Base-by-base conservation (phyloP, 2,797 vertebrate species). In the Hoplostethus atlanticus region DNA sequence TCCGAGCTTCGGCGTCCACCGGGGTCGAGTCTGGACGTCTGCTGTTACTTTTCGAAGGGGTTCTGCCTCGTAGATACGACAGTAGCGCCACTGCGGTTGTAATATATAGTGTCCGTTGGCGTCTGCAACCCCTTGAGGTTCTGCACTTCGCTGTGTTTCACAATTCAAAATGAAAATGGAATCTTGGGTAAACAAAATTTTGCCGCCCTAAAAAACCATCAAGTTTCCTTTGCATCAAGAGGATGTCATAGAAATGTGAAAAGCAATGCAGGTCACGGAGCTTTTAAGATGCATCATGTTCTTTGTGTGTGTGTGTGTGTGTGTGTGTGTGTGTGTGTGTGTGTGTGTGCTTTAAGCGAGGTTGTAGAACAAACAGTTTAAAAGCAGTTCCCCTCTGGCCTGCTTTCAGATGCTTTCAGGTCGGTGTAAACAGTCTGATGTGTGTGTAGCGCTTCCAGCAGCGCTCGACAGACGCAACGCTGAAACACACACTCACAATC, bases 351-450 rank as follows among this genome's bases (percentile, higher is more conserved):
- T 56, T 58, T 66, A 71, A 83, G 76, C 53, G 31, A 52, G 67
- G 58, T 58, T 58, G 57, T 58, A 62, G 21, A 84, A 64, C 67
- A 64, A 67, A 64, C 15, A 13, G 75, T 74, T 51, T 76, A 55
- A 75, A 82, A 38, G 68, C 50, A 63, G 51, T 80, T 73, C 76
- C 70, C 75, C 71, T 69, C 66, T 69, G 71, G 80, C 68, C 76
- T 16, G 21, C 80, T 75, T 75, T 84, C 73, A 73, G 47, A 70
- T 64, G 72, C 65, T 76, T 80, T 66, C 71, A 76, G 64, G 59
- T 80, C 79, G 83, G 78, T 87, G 72, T 75, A 61, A 82, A 83
- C 76, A 73, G 66, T 82, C 59, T 83, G 70, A 76, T 81, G 65
- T 63, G 3, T 71, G 69, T 82, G 63, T 56, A 68, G 28, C 25